Conservation (phyloP, 37 sponge, comb jelly and placozoan species). For the Axinella damicornis region DNA sequence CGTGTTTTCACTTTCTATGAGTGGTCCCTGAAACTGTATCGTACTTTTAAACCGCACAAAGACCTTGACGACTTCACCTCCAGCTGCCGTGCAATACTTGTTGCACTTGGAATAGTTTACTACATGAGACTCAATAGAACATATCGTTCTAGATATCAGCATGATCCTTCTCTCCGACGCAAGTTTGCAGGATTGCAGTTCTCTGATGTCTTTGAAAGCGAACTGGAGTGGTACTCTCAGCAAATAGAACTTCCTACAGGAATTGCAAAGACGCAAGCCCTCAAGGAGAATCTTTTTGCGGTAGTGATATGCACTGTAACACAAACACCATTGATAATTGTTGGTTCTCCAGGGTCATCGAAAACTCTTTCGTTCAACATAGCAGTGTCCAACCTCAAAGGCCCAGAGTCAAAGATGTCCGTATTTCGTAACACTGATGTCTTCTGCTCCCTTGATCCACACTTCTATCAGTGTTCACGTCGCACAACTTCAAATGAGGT, state of each 20-base stretch:
- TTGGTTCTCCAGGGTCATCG: constrained; percentile 87
- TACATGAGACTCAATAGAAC: constrained; percentile 76
- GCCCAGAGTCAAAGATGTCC: constrained; percentile 53
- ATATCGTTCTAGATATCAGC: constrained; percentile 37
- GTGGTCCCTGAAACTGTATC: constrained; percentile 36
- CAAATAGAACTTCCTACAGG: constrained; percentile 71
- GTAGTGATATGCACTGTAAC: constrained; percentile 72
- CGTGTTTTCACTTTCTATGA: constrained; percentile 55
- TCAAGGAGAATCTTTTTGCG: constrained; percentile 92
- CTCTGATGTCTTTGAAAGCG: constrained; percentile 27
- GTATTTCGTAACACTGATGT: constrained; percentile 49
- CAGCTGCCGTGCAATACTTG: constrained; percentile 59
- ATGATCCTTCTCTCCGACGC: not conserved
- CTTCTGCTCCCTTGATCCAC: constrained; percentile 73
- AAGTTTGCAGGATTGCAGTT: constrained; percentile 15
- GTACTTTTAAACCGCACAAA: constrained; percentile 12
- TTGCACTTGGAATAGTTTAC: constrained; percentile 82
- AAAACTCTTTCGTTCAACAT: constrained; percentile 93
- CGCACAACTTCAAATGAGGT: constrained; percentile 86
- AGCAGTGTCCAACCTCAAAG: constrained; percentile 75
- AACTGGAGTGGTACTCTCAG: constrained; percentile 63
- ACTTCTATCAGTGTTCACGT: constrained; percentile 90
- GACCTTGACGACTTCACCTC: constrained; percentile 2
- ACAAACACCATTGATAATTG: constrained; percentile 85
- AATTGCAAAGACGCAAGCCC: constrained; percentile 83